These are phyloP conservation scores for Desoria tigrina DNA, from an alignment of 2,888 invertebrate species.

Conservation along the genomic window DNA sequence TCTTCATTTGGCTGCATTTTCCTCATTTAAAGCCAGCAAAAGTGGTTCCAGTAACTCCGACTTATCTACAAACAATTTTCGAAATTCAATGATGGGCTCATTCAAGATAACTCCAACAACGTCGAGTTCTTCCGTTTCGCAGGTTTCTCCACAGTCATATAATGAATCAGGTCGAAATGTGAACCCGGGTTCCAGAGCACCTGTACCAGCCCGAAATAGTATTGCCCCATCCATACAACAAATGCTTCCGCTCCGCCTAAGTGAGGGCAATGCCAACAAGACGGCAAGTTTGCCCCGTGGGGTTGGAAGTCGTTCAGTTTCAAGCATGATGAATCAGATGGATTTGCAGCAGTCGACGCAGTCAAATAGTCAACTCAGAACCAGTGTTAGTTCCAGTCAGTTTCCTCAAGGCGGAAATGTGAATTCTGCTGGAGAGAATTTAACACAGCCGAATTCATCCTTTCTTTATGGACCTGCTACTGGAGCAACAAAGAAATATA, in stretches of 20 bases:
- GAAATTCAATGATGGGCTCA: conserved; percentile 37
- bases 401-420: conserved; percentile 25
- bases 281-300: conserved; percentile 52
- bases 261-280: conserved; percentile 47
- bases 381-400: conserved; percentile 33
- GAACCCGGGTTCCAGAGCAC: background rate
- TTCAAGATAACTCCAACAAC: conserved; percentile 30
- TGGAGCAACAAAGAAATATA: conserved; percentile 21
- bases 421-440: conserved; percentile 1
- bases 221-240: conserved; percentile 42
- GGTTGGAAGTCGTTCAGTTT: conserved; percentile 48
- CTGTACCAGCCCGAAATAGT: background rate
- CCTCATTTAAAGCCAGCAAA: conserved; percentile 37
- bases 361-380: conserved; percentile 21
- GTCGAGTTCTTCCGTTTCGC: conserved; percentile 22
- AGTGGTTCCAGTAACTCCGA: conserved; percentile 22
- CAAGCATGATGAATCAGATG: conserved; percentile 42
- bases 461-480: conserved; percentile 45
- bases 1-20: conserved; percentile 73
- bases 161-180: background rate
- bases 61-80: conserved; percentile 32
- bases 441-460: conserved; percentile 30
- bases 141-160: background rate
- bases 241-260: conserved; percentile 50
- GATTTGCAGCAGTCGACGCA: conserved; percentile 29